A percentile compares a stretch with the other conserved stretches of the same genome.
phyloP scores from a whole-genome alignment of 2,888 invertebrate species.

The Kuschelorhynchus macadamiae region DNA sequence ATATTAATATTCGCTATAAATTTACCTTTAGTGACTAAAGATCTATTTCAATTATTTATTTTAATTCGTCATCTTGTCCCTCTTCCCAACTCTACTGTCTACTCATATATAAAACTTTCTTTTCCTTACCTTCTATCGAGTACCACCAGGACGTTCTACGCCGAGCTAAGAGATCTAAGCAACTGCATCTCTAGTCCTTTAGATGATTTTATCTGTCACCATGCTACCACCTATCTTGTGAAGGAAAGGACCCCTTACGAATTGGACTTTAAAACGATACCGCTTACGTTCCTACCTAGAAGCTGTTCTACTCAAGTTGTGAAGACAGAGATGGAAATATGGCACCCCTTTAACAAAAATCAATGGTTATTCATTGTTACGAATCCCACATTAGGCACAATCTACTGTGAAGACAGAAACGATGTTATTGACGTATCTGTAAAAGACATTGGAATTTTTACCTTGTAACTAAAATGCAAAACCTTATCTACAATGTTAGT shows the following conservation, averaged over 20 bases:
- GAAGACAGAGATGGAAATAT: conserved; percentile 14
- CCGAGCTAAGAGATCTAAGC: conserved; percentile 3
- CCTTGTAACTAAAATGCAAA: conserved; percentile 3
- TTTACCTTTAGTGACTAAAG: conserved; percentile 31
- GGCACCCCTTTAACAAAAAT: conserved; percentile 8
- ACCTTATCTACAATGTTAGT: conserved; percentile 15
- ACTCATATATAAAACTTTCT: conserved; percentile 21
- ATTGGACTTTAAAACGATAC: conserved; percentile 12
- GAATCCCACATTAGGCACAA: background rate
- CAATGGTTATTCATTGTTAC: conserved; percentile 11
- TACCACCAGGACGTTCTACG: conserved; percentile 1
- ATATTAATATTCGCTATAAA: conserved; percentile 40
- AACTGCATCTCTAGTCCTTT: background rate
- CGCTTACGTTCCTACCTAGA: background rate
- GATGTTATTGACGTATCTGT: background rate
- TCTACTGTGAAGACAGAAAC: background rate
- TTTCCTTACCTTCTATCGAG: conserved; percentile 13
- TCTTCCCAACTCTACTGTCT: conserved; percentile 5
- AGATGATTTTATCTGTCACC: background rate
- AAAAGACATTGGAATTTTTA: conserved; percentile 5
- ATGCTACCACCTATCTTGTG: background rate
- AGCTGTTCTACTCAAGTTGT: background rate
- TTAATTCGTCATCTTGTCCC: conserved; percentile 28
- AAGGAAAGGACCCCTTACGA: conserved; percentile 2
- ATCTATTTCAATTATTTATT: conserved; percentile 21